These are phyloP conservation scores for Epinephelus awoara DNA, from an alignment of 2,797 vertebrate genomes.

Conservation along the genomic window DNA sequence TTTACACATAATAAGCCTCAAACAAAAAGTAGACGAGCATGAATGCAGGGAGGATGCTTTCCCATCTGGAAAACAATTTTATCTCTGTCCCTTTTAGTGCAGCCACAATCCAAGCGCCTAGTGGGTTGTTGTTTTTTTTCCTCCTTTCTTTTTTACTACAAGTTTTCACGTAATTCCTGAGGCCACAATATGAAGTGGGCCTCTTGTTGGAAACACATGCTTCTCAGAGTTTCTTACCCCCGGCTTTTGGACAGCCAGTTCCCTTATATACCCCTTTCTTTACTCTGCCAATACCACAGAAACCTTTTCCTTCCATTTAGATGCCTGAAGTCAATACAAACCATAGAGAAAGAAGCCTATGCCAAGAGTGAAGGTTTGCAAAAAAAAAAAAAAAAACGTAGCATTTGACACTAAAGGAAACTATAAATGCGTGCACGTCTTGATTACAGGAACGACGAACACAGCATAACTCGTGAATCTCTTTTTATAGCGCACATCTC, in stretches of 20 bases:
- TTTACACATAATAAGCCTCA: conserved; percentile 57
- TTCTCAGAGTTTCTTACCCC: conserved; percentile 54
- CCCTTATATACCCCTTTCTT: conserved; percentile 59
- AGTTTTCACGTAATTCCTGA: conserved; percentile 52
- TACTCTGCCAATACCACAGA: conserved; percentile 74
- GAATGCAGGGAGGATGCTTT: conserved; percentile 27
- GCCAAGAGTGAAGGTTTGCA: conserved; percentile 45
- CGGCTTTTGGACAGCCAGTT: conserved; percentile 61
- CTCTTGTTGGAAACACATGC: conserved; percentile 66
- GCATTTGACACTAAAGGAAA: conserved; percentile 51
- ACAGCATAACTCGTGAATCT: conserved; percentile 52
- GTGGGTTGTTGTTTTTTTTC: neutral
- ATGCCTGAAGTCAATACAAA: conserved; percentile 70
- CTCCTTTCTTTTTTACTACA: conserved; percentile 23
- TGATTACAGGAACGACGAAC: conserved; percentile 50
- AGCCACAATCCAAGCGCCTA: conserved; percentile 5
- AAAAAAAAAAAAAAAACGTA: conserved; percentile 11
- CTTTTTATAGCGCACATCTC: conserved; percentile 51
- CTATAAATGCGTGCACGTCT: conserved; percentile 46
- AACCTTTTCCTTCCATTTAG: conserved; percentile 75
- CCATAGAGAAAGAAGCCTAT: conserved; percentile 20
- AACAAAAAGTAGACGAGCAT: conserved; percentile 27
- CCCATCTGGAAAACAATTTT: conserved; percentile 41
- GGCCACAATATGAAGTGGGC: conserved; percentile 59
- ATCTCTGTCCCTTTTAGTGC: conserved; percentile 24